Evolutionary conservation across 2,888 invertebrate species (phyloP).

Genomic region (Orchesella flavescens): DNA sequence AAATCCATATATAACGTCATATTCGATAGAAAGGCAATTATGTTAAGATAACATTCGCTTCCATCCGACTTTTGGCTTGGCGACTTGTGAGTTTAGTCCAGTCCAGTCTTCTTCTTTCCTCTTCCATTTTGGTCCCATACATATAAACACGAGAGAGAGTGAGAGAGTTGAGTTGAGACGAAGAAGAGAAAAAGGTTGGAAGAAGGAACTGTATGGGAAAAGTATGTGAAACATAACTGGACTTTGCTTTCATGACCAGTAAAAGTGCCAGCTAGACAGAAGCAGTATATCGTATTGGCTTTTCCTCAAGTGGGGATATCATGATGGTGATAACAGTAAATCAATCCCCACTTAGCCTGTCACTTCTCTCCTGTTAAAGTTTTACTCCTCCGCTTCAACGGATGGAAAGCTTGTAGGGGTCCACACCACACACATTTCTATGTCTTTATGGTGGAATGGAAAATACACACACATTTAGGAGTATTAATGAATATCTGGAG

Average conservation of each 20-base stretch:
- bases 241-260: constrained; percentile 63
- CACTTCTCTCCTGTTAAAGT: constrained; percentile 61
- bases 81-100: background rate
- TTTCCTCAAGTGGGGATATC: constrained; percentile 56
- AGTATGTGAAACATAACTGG: constrained; percentile 61
- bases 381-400: constrained; percentile 20
- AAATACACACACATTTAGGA: constrained; percentile 5
- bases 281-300: constrained; percentile 34
- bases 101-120: constrained; percentile 37
- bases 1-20: constrained; percentile 68
- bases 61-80: constrained; percentile 53
- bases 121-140: constrained; percentile 34
- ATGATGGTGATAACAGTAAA: constrained; percentile 67
- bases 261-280: constrained; percentile 57
- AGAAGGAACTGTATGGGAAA: constrained; percentile 35
- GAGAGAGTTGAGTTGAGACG: background rate
- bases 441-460: background rate
- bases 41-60: constrained; percentile 61
- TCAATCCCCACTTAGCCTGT: constrained; percentile 65
- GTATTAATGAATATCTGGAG: too few relatives aligned
- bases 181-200: background rate
- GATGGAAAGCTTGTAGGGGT: background rate
- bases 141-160: background rate
- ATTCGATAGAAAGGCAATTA: constrained; percentile 71
- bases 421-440: constrained; percentile 4